These are phyloP conservation scores for Leptinotarsa lineolata DNA, from an alignment of 1,140 invertebrate species.

Conservation along the genomic window DNA sequence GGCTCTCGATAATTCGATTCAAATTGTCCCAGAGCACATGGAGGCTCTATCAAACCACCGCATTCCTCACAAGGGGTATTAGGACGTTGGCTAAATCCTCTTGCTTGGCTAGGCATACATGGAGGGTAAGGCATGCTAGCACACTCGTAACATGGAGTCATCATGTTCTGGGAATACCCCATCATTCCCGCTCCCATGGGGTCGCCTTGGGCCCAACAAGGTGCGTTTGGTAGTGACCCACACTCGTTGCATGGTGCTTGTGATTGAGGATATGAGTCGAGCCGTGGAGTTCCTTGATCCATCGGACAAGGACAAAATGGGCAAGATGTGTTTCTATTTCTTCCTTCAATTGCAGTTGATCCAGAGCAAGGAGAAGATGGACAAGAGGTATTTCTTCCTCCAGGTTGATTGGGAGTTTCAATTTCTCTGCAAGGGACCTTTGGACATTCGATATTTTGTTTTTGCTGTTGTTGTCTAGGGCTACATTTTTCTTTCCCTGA, in stretches of 20 bases:
- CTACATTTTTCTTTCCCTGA: constrained; percentile 11
- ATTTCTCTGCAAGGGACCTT: constrained; percentile 23
- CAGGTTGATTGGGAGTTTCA: background rate
- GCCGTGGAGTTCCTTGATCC: background rate
- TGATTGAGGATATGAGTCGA: background rate
- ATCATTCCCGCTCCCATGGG: background rate
- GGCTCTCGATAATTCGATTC: constrained; percentile 51
- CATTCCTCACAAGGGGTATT: constrained; percentile 47
- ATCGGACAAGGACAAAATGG: constrained; percentile 28
- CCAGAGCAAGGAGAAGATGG: constrained; percentile 29
- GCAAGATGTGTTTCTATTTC: constrained; percentile 16
- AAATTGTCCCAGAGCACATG: constrained; percentile 29
- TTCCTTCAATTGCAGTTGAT: background rate
- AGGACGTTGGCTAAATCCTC: background rate
- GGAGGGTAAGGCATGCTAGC: constrained; percentile 5
- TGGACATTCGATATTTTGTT: constrained; percentile 31
- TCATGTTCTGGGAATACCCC: background rate
- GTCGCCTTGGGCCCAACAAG: constrained; percentile 23
- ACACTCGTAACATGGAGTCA: constrained; percentile 27
- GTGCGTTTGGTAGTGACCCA: constrained; percentile 31
- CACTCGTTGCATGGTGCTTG: constrained; percentile 46
- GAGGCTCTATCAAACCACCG: constrained; percentile 31
- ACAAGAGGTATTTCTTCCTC: constrained; percentile 8
- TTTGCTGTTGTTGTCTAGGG: constrained; percentile 10
- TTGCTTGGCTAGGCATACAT: background rate